A percentile compares a stretch with the other conserved stretches of the same genome.
phyloP scores from a whole-genome alignment of 2,113 vertebrate genomes.

The Callorhinus ursinus region DNA sequence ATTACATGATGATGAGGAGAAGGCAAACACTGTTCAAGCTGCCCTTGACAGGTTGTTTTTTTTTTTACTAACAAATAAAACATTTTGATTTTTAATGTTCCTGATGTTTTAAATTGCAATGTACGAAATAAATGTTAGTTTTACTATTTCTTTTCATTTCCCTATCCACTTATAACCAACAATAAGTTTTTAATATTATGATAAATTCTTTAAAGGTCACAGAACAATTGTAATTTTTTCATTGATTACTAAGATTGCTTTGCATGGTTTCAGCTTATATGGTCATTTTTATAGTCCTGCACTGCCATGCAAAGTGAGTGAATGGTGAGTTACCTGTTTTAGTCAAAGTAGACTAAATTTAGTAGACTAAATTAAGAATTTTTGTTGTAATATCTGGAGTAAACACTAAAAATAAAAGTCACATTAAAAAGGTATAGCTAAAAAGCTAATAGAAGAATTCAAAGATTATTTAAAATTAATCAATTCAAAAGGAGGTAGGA shows the following conservation, averaged over 20 bases:
- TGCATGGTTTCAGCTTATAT: not conserved
- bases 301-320: not conserved
- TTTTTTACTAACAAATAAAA: not conserved
- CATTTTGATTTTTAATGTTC: not conserved
- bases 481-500: not conserved
- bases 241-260: constrained; percentile 7
- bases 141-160: constrained; percentile 4
- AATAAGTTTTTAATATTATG: not conserved
- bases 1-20: not conserved
- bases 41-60: not conserved
- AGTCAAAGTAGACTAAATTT: not conserved
- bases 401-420: not conserved
- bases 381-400: not conserved
- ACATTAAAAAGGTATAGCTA: not conserved
- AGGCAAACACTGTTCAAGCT: not conserved
- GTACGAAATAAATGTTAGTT: constrained; percentile 10
- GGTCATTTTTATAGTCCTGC: not conserved
- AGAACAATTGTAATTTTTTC: not conserved
- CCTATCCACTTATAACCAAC: not conserved
- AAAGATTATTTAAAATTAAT: not conserved
- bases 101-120: constrained; percentile 29
- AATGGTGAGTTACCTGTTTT: not conserved
- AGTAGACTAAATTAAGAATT: not conserved
- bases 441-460: not conserved
- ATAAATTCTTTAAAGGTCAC: constrained; percentile 10